phyloP scores from a whole-genome alignment of 2,113 vertebrate species.

The Mormoops blainvillei region DNA sequence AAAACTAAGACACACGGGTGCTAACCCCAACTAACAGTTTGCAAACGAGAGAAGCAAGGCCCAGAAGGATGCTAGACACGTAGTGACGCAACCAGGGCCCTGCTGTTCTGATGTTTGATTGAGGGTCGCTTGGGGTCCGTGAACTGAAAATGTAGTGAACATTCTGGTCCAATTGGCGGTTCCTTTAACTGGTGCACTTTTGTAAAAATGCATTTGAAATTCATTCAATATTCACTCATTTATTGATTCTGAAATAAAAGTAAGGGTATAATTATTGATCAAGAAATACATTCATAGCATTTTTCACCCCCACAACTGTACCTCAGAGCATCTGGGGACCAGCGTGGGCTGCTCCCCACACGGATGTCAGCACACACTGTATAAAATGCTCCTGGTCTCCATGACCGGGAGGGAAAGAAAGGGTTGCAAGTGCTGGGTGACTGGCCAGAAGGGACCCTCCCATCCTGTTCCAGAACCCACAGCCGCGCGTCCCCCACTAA shows the following conservation, averaged over 20 bases:
- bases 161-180: background rate
- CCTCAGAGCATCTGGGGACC: background rate
- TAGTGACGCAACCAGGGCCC: background rate
- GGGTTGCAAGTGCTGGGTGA: fast-evolving
- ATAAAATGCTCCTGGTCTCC: background rate
- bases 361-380: fast-evolving
- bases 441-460: background rate
- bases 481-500: background rate
- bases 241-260: background rate
- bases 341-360: no score
- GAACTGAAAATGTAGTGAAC: background rate
- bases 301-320: background rate
- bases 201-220: background rate
- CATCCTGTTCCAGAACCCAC: fast-evolving
- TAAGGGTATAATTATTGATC: background rate
- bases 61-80: no score
- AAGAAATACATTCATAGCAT: background rate
- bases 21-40: background rate
- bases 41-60: background rate
- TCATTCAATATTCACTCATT: background rate
- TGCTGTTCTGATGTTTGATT: background rate
- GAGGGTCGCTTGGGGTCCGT: background rate
- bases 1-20: fast-evolving
- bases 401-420: background rate
- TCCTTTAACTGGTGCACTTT: background rate